Evolutionary conservation across 2,797 vertebrate genomes (phyloP), one percentile per base, ranked within the genome.

Genomic region (Pseudomugil tenellus): DNA sequence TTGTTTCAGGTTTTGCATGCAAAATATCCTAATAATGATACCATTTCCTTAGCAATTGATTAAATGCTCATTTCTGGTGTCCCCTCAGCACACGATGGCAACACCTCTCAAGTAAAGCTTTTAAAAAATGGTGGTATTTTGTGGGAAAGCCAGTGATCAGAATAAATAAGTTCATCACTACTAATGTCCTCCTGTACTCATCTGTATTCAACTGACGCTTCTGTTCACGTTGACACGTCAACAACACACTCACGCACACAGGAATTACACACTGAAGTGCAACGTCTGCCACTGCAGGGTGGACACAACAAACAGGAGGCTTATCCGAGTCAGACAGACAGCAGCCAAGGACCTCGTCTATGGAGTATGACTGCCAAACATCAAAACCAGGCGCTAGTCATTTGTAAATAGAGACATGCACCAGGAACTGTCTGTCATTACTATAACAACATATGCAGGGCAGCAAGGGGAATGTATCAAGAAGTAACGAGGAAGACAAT

Each of bases 321-420:
- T 81, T 78, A 79, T 78, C 75, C 34, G 23, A 55, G 64, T 63
- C 23, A 41, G 39, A 52, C 73, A 73, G 77, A 74, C 70, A 65
- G 67, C 75, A 68, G 60, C 61, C 17, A 21, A 66, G 54, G 13
- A 79, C 53, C 78, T 75, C 17, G 13, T 57, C 65, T 76, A 55
- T 67, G 32, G 80, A 64, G 72, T 72, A 48, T 46, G 58, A 78
- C 78, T 74, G 81, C 57, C 71, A 79, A 68, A 73, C 69, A 74
- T 81, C 69, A 60, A 41, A 77, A 72, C 32, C 64, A 77, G 71
- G 56, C 74, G 67, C 61, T 77, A 66, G 35, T 79, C 66, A 63
- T 70, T 76, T 63, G 55, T 60, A 76, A 81, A 74, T 83, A 73
- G 80, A 85, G 41, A 77, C 72, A 61, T 21, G 52, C 69, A 70